Conservation (phyloP, 2,797 vertebrate species). For the Scyliorhinus canicula region DNA sequence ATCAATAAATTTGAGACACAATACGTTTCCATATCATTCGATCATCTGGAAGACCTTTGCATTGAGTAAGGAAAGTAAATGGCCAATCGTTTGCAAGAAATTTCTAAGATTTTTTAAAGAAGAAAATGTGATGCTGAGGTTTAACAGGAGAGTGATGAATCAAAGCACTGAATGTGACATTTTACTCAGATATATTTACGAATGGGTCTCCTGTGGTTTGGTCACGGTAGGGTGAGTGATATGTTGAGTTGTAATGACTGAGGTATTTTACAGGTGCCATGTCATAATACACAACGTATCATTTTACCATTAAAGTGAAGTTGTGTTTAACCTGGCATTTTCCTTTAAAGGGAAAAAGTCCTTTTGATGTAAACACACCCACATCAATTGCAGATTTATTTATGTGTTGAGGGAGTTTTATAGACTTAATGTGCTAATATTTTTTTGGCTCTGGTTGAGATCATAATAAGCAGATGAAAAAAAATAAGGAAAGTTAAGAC, state of each 20-base stretch:
- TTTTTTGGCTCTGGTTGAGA: background rate
- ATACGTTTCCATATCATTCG: background rate
- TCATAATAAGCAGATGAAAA: background rate
- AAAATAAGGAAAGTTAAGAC: background rate
- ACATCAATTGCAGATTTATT: background rate
- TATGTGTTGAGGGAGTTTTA: background rate
- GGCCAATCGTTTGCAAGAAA: background rate
- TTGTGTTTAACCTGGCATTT: background rate
- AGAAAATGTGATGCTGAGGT: background rate
- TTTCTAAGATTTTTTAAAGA: background rate
- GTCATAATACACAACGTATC: background rate
- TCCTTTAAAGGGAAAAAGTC: background rate
- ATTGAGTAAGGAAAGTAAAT: background rate
- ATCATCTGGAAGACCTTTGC: background rate
- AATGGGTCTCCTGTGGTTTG: background rate
- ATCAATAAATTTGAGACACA: background rate
- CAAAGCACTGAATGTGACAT: background rate
- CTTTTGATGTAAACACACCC: background rate
- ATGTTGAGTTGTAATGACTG: background rate
- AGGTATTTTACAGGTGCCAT: background rate
- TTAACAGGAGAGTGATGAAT: background rate
- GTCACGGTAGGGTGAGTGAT: background rate
- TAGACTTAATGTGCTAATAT: background rate
- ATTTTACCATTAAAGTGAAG: background rate
- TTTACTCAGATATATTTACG: background rate